Conservation (phyloP, 1,140 invertebrate species). For the Zelostemma sp. region DNA sequence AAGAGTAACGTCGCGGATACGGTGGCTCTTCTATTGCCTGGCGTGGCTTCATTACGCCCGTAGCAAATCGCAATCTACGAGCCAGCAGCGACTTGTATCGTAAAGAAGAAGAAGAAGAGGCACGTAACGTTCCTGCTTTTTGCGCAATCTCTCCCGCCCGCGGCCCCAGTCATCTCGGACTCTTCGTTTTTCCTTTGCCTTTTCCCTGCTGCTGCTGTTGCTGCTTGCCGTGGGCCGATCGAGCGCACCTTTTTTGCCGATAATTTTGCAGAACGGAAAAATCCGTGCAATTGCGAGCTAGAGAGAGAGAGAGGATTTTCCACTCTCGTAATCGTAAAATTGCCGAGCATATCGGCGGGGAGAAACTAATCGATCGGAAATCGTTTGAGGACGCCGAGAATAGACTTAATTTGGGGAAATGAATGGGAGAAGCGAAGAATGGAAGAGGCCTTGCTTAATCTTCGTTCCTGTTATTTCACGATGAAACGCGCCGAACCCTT, state of each 20-base stretch:
- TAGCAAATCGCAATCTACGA: conserved; percentile 69
- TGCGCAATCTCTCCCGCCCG: conserved; percentile 38
- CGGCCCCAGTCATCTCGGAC: conserved; percentile 15
- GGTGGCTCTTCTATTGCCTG: conserved; percentile 24
- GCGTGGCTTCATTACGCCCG: conserved; percentile 67
- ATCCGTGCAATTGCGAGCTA: conserved; percentile 31
- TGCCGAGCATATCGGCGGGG: too few species aligned
- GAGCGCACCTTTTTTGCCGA: conserved; percentile 57
- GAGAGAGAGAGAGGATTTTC: too few species aligned
- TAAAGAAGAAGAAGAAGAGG: conserved; percentile 53
- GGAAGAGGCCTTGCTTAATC: not conserved
- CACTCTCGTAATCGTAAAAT: too few species aligned
- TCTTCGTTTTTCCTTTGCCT: conserved; percentile 21
- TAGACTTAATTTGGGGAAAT: too few species aligned
- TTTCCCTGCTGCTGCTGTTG: conserved; percentile 34
- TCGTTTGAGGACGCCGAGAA: too few species aligned
- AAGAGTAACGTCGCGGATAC: conserved; percentile 20
- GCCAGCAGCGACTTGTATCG: conserved; percentile 62
- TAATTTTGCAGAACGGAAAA: conserved; percentile 64
- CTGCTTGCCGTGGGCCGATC: conserved; percentile 25
- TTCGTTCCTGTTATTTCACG: conserved; percentile 12
- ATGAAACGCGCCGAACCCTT: conserved; percentile 26
- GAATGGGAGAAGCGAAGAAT: not conserved
- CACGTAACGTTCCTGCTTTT: conserved; percentile 61
- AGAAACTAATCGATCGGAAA: too few species aligned